These are phyloP conservation scores for Argentina silus DNA, from an alignment of 2,797 vertebrate genomes.

Conservation along the genomic window DNA sequence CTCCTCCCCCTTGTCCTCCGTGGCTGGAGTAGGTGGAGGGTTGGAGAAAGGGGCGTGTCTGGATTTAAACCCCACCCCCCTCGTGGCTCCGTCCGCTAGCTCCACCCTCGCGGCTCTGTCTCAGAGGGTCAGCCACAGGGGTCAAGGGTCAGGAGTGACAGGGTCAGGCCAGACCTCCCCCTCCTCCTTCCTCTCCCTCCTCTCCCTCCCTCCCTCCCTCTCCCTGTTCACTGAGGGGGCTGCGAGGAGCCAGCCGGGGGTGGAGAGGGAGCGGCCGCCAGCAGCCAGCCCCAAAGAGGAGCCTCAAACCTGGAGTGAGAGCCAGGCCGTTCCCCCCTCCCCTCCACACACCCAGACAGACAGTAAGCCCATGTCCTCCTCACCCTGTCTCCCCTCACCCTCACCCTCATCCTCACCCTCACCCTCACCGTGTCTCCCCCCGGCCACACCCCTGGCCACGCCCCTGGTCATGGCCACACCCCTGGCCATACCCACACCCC, in stretches of 20 bases:
- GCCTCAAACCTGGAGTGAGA: background rate
- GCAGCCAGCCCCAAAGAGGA: background rate
- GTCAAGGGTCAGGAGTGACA: background rate
- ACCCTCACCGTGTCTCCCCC: background rate
- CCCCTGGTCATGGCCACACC: too few relatives aligned
- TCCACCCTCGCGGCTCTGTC: background rate
- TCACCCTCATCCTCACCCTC: background rate
- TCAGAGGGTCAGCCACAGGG: conserved; percentile 1
- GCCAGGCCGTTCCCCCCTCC: background rate
- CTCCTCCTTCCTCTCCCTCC: background rate
- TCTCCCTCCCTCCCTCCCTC: background rate
- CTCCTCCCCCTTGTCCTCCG: background rate
- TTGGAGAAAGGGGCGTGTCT: background rate
- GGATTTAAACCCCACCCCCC: background rate
- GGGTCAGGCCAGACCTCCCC: background rate
- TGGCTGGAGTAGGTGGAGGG: background rate
- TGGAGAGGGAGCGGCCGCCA: background rate
- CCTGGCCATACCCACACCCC: too few relatives aligned
- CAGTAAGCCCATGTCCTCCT: background rate
- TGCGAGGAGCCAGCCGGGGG: background rate
- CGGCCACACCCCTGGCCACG: too few relatives aligned
- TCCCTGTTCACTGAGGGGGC: background rate
- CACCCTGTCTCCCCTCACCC: background rate
- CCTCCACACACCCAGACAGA: background rate
- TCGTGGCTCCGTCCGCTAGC: background rate